Base-by-base conservation (phyloP, 2,797 vertebrate species). In the Lepus townsendii region DNA sequence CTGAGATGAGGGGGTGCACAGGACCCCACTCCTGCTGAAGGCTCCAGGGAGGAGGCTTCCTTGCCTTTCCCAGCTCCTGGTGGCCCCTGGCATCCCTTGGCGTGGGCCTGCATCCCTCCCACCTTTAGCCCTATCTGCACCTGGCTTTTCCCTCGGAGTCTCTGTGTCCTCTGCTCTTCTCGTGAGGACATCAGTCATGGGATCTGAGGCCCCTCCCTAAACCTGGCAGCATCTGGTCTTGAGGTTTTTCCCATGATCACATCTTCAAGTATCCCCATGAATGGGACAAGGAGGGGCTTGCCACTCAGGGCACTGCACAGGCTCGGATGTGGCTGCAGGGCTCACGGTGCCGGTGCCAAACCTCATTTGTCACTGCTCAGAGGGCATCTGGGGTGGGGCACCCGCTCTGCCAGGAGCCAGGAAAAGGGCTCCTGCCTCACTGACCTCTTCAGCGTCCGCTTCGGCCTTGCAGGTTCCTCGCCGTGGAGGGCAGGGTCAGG, bases 121-220 rank as follows among this genome's bases (percentile, higher is more conserved):
- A 0, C 54, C 54, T 32, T 52, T 35, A 57, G n/a, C 32, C 24
- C 42, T 1, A 1, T 22, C 65, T 93, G 26, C 10, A 2, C 10
- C 2, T 3, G 57, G 62, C 20, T 32, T 68, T 76, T 27, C n/a
- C 38, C n/a, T 79, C 26, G 4, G 9, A 0, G 0, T 7, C 1
- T 60, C 26, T 72, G 62, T 17, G 19, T 42, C n/a, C 4, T 27
- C 66, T 47, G 6, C 35, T 72, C n/a, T 30, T 66, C 84, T 26
- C 57, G 3, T 3, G 22, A 42, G 47, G 82, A 38, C 20, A 12
- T 6, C 16, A 2, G 75, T n/a, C 52, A 1, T 0, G 47, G 66
- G 38, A 35, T 10, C 57, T 32, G 19, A 38, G 84, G 84, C 52
- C 19, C 54, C 54, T 12, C 52, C 57, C 35, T 12, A 50, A 38